Base-by-base conservation (phyloP, 1,140 invertebrate genomes). In the Eulimnadia texana region DNA sequence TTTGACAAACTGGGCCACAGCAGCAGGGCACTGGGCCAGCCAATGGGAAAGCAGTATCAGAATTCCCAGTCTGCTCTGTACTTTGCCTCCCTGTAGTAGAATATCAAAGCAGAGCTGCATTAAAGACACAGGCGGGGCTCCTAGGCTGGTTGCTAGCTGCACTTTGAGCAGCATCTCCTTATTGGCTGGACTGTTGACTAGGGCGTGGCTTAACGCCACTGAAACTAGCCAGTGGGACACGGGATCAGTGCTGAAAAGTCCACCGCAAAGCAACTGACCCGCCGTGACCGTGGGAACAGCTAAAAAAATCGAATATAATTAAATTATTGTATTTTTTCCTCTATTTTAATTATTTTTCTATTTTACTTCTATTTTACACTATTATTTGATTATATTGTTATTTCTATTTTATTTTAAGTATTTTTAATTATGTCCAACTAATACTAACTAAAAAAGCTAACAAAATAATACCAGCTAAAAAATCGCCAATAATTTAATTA, bases 191-290 rank as follows among this genome's bases (percentile, higher is more conserved):
- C 93, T 94, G 63, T 95, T 90, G 1, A 92, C 82, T n/a, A 99
- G 74, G 0, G 84, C 83, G 68, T 98, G 90, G 67, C 90, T 86
- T 16, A 99, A 74, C 11, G 92, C 88, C 3, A 98, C 86, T 0
- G 93, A 80, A 1, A 91, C 88, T 74, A 97, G 94, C 96, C 96
- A 99, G 72, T 93, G 96, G n/a, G 88, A 93, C n/a, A 94, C 74
- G 19, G 88, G 76, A 71, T 99, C 94, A 0, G 80, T 74, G 52
- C 87, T 93, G 72, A 98, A 97, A 13, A 99, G 74, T 0, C 95
- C 93, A 20, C 88, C 86, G 71, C 93, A 98, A 2, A 99, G 77
- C n/a, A 98, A 75, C 73, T 97, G 93, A 0, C 95, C 94, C 47
- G 79, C 75, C 49, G 78, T 78, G 53, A 82, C 60, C 27, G 67